Percentiles rank a stretch among this genome's conserved stretches.
Evolutionary conservation across 2,888 invertebrate genomes (phyloP).

Genomic region (Drosophila meridiana): DNA sequence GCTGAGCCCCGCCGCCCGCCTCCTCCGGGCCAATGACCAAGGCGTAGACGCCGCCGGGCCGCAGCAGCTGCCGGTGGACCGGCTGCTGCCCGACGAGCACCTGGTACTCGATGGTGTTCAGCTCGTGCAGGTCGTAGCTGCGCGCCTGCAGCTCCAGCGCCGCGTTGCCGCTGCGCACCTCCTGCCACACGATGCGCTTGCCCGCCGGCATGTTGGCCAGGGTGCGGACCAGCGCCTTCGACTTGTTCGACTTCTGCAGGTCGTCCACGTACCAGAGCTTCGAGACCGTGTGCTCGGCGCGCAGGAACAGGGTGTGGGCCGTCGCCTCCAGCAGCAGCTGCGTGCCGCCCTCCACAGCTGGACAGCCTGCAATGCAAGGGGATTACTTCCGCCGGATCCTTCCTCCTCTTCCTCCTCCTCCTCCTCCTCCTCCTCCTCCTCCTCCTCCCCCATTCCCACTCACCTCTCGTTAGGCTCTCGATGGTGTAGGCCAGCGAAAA

Average conservation of each 20-base stretch:
- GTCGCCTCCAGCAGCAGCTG: slow-evolving; percentile 57
- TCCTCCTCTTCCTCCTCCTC: neutral
- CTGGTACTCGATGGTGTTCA: slow-evolving; percentile 64
- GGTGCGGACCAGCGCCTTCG: slow-evolving; percentile 71
- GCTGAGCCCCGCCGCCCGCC: slow-evolving; percentile 16
- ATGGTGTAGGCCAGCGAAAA: slow-evolving; percentile 56
- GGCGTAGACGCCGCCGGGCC: slow-evolving; percentile 83
- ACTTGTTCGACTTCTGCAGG: slow-evolving; percentile 78
- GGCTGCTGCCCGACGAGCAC: slow-evolving; percentile 51
- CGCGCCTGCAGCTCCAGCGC: slow-evolving; percentile 57
- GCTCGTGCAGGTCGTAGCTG: slow-evolving; percentile 60
- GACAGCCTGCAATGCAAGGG: slow-evolving; percentile 61
- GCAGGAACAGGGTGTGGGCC: slow-evolving; percentile 70
- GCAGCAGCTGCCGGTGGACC: slow-evolving; percentile 41
- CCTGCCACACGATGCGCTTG: slow-evolving; percentile 66
- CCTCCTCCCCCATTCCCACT: slow-evolving; percentile 14
- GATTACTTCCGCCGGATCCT: neutral
- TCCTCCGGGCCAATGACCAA: slow-evolving; percentile 65
- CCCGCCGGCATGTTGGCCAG: slow-evolving; percentile 67
- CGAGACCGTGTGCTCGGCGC: slow-evolving; percentile 37
- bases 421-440: neutral
- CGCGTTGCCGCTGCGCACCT: slow-evolving; percentile 36
- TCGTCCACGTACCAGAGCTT: slow-evolving; percentile 74
- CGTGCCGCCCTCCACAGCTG: slow-evolving; percentile 44
- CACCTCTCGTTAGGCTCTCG: slow-evolving; percentile 56